phyloP scores from a whole-genome alignment of 64 coral and sea anemone genomes.

The Astreopora myriophthalma region DNA sequence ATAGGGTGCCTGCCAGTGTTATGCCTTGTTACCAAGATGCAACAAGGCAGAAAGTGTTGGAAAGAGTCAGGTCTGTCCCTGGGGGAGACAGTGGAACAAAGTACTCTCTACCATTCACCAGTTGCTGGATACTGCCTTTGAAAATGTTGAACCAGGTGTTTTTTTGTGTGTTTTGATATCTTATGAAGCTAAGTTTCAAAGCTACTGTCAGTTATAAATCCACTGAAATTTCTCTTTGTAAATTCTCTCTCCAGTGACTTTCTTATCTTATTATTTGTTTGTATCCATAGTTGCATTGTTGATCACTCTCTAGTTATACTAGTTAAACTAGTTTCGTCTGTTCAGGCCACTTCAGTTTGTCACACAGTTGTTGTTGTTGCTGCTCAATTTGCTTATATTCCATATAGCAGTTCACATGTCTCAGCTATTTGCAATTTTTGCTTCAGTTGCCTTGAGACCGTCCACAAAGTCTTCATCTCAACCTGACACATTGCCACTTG shows the following conservation, averaged over 20 bases:
- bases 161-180: neutral
- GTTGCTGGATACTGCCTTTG: slow-evolving; percentile 42
- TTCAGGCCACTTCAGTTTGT: no score
- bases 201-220: no score
- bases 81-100: slow-evolving; percentile 61
- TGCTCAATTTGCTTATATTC: no score
- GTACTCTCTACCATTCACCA: slow-evolving; percentile 53
- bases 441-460: neutral
- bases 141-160: slow-evolving; percentile 20
- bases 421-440: no score
- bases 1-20: slow-evolving; percentile 57
- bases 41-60: slow-evolving; percentile 30
- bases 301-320: no score
- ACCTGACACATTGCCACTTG: slow-evolving; percentile 16
- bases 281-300: no score
- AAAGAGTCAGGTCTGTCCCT: slow-evolving; percentile 40
- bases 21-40: slow-evolving; percentile 66
- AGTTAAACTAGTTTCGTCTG: no score
- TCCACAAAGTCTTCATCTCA: neutral
- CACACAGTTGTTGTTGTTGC: no score
- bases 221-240: no score
- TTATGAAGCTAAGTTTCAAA: neutral
- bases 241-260: no score
- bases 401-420: no score
- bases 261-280: no score